phyloP scores from a whole-genome alignment of 2,888 invertebrate genomes.

The Habroteleia sp. region DNA sequence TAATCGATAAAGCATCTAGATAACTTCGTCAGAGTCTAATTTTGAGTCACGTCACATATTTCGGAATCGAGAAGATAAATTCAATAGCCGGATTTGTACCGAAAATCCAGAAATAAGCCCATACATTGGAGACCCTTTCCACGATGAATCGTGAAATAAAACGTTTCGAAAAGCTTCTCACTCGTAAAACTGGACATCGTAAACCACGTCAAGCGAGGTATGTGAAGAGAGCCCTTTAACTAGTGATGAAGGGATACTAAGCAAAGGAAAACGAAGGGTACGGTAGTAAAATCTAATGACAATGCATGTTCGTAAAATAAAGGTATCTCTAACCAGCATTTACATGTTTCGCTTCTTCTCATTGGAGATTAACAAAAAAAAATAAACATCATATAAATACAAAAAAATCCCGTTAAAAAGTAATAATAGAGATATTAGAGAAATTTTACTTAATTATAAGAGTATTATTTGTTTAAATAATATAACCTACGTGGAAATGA shows the following conservation, averaged over 20 bases:
- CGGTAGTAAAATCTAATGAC: slow-evolving; percentile 54
- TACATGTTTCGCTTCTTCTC: slow-evolving; percentile 73
- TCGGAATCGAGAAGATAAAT: slow-evolving; percentile 44
- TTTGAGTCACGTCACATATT: slow-evolving; percentile 38
- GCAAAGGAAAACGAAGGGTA: slow-evolving; percentile 11
- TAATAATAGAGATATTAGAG: too few relatives aligned
- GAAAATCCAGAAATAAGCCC: slow-evolving; percentile 45
- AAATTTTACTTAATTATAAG: too few relatives aligned
- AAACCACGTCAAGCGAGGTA: slow-evolving; percentile 50
- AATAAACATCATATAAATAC: too few relatives aligned
- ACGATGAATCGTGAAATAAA: slow-evolving; percentile 59
- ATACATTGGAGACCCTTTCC: slow-evolving; percentile 27
- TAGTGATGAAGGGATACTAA: slow-evolving; percentile 38
- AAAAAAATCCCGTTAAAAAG: too few relatives aligned
- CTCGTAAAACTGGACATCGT: slow-evolving; percentile 66
- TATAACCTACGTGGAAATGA: too few relatives aligned
- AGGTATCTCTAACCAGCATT: slow-evolving; percentile 68
- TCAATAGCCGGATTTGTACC: slow-evolving; percentile 55
- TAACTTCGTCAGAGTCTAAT: slow-evolving; percentile 38
- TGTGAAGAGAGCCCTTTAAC: slow-evolving; percentile 53
- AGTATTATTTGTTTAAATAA: too few relatives aligned
- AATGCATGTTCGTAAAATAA: slow-evolving; percentile 48
- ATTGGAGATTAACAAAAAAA: too few relatives aligned
- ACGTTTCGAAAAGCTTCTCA: slow-evolving; percentile 63
- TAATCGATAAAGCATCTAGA: slow-evolving; percentile 35